Percentiles rank a stretch among this genome's conserved stretches.
These are phyloP conservation scores for Drosophila merina DNA, from an alignment of 2,888 invertebrate species.

Conservation along the genomic window DNA sequence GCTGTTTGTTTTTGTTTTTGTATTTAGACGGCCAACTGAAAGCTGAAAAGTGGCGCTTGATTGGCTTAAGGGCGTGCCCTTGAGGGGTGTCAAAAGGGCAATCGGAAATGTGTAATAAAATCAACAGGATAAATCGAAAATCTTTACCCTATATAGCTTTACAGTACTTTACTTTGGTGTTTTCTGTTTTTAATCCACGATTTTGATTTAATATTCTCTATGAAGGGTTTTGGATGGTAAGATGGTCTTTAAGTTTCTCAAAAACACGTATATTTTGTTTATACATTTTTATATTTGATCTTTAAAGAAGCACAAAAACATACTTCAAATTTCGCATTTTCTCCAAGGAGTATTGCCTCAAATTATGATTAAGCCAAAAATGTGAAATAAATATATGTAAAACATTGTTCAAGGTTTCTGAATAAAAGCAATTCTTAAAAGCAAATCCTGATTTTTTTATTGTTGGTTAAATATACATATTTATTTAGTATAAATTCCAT, in stretches of 20 bases:
- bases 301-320: too few relatives aligned
- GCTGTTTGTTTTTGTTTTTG: neutral
- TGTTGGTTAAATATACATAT: too few relatives aligned
- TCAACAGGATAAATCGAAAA: too few relatives aligned
- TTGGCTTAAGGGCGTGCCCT: constrained; percentile 20
- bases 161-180: neutral
- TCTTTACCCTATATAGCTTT: too few relatives aligned
- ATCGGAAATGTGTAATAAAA: neutral
- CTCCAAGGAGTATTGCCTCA: neutral
- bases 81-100: constrained; percentile 27
- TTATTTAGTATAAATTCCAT: too few relatives aligned
- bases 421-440: neutral
- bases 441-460: too few relatives aligned
- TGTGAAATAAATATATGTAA: neutral
- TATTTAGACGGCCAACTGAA: neutral
- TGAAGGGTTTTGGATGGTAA: too few relatives aligned
- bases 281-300: too few relatives aligned
- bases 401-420: neutral
- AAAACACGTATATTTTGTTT: too few relatives aligned
- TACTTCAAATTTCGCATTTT: too few relatives aligned
- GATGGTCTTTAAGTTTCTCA: too few relatives aligned
- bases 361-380: neutral
- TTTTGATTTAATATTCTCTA: too few relatives aligned
- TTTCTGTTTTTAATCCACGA: neutral
- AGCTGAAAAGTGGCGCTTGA: constrained; percentile 17